Evolutionary conservation across 2,888 invertebrate genomes (phyloP).

Genomic region (Hydrotaea cyrtoneurina): DNA sequence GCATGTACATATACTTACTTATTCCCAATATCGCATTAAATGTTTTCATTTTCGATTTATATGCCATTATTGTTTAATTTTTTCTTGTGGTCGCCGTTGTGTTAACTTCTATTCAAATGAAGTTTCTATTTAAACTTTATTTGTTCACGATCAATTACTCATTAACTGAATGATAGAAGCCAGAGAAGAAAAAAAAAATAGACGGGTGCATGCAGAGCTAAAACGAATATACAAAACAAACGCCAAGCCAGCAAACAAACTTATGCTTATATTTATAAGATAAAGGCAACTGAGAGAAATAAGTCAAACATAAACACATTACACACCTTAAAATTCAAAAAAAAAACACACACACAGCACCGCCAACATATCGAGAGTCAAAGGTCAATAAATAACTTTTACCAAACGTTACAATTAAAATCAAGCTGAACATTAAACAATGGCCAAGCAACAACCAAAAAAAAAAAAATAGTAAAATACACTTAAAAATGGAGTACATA

Average conservation of each 20-base stretch:
- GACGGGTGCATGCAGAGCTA: not conserved
- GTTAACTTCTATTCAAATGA: conserved; percentile 14
- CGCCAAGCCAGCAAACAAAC: not conserved
- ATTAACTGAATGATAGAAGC: conserved; percentile 28
- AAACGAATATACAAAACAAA: not conserved
- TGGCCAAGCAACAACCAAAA: not conserved
- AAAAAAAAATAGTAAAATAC: no score
- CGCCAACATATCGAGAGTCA: conserved; percentile 7
- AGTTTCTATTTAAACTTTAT: conserved; percentile 33
- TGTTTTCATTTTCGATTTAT: conserved; percentile 2
- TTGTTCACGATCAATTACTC: conserved; percentile 52
- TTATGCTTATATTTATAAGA: not conserved
- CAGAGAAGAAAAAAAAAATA: not conserved
- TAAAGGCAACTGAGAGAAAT: not conserved
- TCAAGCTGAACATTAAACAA: conserved; percentile 17
- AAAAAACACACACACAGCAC: not conserved
- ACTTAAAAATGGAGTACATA: conserved; percentile 14
- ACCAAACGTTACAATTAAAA: conserved; percentile 53
- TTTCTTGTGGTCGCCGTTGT: not conserved
- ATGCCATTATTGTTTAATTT: not conserved
- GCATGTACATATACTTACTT: not conserved
- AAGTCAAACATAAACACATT: not conserved
- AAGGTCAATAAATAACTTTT: conserved; percentile 56
- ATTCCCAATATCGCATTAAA: conserved; percentile 9
- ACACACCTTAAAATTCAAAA: conserved; percentile 34